A percentile compares a stretch with the other conserved stretches of the same genome.
phyloP scores from a whole-genome alignment of 2,888 invertebrate species.

The Dryococelus australis region DNA sequence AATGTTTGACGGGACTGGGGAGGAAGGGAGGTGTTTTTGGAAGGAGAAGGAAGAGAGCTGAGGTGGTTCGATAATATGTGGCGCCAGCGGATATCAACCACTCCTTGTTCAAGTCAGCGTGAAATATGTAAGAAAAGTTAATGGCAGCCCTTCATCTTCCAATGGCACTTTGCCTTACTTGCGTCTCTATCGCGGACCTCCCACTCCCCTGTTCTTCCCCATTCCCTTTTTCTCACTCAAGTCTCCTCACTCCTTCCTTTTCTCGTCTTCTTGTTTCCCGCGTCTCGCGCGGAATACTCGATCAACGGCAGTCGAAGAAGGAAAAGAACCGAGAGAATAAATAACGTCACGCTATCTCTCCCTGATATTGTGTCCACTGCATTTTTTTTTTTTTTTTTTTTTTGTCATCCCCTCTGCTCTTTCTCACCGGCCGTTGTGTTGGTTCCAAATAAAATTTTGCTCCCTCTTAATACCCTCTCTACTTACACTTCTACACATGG shows the following conservation, averaged over 20 bases:
- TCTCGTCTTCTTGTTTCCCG: background rate
- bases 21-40: background rate
- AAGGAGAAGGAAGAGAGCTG: background rate
- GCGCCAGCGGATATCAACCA: conserved; percentile 43
- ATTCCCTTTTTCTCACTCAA: background rate
- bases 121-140: conserved; percentile 44
- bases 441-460: background rate
- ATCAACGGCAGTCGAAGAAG: background rate
- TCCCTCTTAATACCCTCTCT: background rate
- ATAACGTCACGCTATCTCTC: background rate
- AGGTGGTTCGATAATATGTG: conserved; percentile 29
- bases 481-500: background rate
- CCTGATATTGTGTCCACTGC: conserved; percentile 18
- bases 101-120: conserved; percentile 40
- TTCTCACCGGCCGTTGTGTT: background rate
- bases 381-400: background rate
- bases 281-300: background rate
- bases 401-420: background rate
- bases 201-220: background rate
- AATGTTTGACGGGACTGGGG: background rate
- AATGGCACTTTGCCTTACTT: conserved; percentile 33
- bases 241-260: background rate
- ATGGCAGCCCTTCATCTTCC: conserved; percentile 42
- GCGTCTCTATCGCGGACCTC: conserved; percentile 18
- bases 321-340: background rate